These are phyloP conservation scores for Drosophila kambysellisi DNA, from an alignment of 2,888 invertebrate species.

Conservation along the genomic window DNA sequence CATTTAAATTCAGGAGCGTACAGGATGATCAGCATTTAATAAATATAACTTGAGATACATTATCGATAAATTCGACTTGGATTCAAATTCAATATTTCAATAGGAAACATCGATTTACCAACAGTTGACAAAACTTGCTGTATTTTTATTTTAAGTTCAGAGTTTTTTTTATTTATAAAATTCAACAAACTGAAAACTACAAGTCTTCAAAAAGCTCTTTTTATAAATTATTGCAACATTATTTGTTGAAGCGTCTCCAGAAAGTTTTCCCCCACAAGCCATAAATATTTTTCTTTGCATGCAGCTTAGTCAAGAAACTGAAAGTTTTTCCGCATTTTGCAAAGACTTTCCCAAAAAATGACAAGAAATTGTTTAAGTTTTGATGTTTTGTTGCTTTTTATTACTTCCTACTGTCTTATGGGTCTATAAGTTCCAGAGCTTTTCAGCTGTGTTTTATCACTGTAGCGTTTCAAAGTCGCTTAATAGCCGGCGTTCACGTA, in stretches of 20 bases:
- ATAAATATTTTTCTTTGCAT: not conserved
- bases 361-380: conserved; percentile 10
- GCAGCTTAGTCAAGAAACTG: not conserved
- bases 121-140: not conserved
- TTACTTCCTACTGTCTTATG: conserved; percentile 41
- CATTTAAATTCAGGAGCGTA: not conserved
- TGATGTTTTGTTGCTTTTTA: conserved; percentile 39
- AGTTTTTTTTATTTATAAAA: not conserved
- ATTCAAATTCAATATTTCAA: not conserved
- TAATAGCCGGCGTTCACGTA: conserved; percentile 41
- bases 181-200: not conserved
- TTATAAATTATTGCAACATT: not conserved
- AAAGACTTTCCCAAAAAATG: not conserved
- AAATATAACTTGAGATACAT: not conserved
- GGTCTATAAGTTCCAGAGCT: conserved; percentile 20
- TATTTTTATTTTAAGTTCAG: not conserved
- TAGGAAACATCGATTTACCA: not conserved
- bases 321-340: not conserved
- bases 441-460: conserved; percentile 33
- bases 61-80: not conserved
- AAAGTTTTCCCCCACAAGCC: not conserved
- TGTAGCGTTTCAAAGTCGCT: conserved; percentile 24
- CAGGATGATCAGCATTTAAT: not conserved
- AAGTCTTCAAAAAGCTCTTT: not conserved
- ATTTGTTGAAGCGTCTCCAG: not conserved